These are phyloP conservation scores for Holcopasites calliopsidis DNA, from an alignment of 1,140 invertebrate genomes.

Conservation along the genomic window DNA sequence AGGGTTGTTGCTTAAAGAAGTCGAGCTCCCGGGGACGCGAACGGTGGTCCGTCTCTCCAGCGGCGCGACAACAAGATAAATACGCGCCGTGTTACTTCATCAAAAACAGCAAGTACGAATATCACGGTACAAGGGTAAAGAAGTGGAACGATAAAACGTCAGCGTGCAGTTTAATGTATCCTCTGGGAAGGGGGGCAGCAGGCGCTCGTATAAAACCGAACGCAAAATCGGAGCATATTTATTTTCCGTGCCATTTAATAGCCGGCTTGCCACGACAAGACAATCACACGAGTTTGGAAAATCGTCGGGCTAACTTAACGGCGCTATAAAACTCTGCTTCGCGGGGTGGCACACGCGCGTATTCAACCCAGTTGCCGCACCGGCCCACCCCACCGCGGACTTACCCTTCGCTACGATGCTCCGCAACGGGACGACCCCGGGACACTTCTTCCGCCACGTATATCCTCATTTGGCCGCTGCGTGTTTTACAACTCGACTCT, in stretches of 20 bases:
- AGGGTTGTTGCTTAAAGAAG: slow-evolving; percentile 25
- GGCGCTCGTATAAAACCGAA: slow-evolving; percentile 22
- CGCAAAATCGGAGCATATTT: slow-evolving; percentile 50
- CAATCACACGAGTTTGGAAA: slow-evolving; percentile 63
- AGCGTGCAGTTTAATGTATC: slow-evolving; percentile 24
- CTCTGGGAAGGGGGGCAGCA: not conserved
- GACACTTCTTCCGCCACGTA: slow-evolving; percentile 67
- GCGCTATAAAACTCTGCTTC: slow-evolving; percentile 60
- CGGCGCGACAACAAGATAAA: not conserved
- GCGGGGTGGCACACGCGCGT: not conserved
- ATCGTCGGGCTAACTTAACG: slow-evolving; percentile 65
- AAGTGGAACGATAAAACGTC: slow-evolving; percentile 23
- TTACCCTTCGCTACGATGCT: slow-evolving; percentile 21
- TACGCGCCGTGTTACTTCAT: no score
- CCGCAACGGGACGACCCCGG: slow-evolving; percentile 55
- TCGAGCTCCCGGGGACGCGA: not conserved
- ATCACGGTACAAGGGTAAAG: not conserved
- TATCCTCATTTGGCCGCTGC: slow-evolving; percentile 68
- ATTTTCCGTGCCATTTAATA: slow-evolving; percentile 60
- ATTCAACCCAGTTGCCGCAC: slow-evolving; percentile 16
- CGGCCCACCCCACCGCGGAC: slow-evolving; percentile 21
- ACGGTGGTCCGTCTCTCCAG: not conserved
- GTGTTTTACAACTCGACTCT: slow-evolving; percentile 71
- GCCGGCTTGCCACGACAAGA: slow-evolving; percentile 55
- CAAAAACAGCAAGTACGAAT: not conserved